Base-by-base conservation (phyloP, 2,113 vertebrate species). In the Petromus typicus region DNA sequence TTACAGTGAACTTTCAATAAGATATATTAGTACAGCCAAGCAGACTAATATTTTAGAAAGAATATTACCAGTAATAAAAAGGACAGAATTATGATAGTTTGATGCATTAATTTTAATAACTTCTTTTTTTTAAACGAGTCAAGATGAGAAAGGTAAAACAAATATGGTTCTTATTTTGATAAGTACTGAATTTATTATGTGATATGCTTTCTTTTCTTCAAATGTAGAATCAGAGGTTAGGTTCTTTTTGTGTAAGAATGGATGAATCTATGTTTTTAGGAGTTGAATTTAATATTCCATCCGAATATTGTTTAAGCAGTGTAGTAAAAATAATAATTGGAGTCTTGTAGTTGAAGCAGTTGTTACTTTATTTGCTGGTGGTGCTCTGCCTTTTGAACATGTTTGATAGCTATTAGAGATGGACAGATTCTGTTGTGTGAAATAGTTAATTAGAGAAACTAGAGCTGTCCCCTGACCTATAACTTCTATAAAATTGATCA, bases 51-150 rank as follows among this genome's bases (percentile, higher is more conserved):
- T 97, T 98, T 98, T 98, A 98, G 97, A 94, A 92, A 92, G 96
- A 98, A 96, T 98, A 98, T 98, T 98, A 97, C 88, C 86, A 94
- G 87, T 97, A 97, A 97, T 98, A 98, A 98, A 98, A 98, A 97
- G 95, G 96, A 95, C 96, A 97, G 97, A 96, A 96, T 98, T 98
- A 97, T 97, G 96, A 96, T 98, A 96, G 97, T 96, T 98, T 96
- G 84, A 96, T 97, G 95, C 97, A 98, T 98, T 98, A 98, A 98
- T 98, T 98, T 98, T 98, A 98, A 98, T 98, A 97, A 97, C 95
- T 98, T 98, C 95, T 95, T 40, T 97, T 96, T 91, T 23, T 90
- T 92, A 93, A 90, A 97, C 86, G 94, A 98, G 83, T 97, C 69
- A 94, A 92, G 91, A 97, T 97, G 93, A 97, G 94, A 95, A 97